Evolutionary conservation across 2,113 vertebrate genomes (phyloP).

Genomic region (Litocranius walleri): DNA sequence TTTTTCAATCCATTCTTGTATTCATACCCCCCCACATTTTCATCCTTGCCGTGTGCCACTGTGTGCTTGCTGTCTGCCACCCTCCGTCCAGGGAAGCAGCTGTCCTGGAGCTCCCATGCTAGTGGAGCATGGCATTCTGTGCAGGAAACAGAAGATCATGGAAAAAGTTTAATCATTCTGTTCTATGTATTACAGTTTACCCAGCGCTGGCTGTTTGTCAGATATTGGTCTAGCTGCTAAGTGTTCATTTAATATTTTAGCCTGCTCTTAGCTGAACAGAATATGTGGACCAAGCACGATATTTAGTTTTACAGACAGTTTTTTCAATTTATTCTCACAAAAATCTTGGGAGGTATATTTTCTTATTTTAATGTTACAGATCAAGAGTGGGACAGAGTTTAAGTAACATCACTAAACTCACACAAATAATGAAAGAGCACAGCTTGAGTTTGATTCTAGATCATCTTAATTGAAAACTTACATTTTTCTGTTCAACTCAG

Average conservation of each 20-base stretch:
- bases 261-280: neutral
- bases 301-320: neutral
- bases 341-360: neutral
- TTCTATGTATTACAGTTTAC: neutral
- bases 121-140: neutral
- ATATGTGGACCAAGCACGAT: neutral
- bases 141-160: neutral
- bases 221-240: neutral
- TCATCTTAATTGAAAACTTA: neutral
- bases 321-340: neutral
- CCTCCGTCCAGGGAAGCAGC: neutral
- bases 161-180: neutral
- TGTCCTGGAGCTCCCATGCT: neutral
- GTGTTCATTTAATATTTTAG: neutral
- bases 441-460: neutral
- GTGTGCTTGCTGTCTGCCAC: neutral
- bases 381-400: neutral
- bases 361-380: neutral
- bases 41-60: neutral
- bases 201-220: neutral
- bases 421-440: neutral
- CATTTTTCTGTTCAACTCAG: neutral
- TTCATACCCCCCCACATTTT: neutral
- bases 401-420: neutral
- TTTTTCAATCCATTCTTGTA: neutral